Conservation (phyloP, 35 echinoderm and acorn worm genomes). For the Anneissia japonica region DNA sequence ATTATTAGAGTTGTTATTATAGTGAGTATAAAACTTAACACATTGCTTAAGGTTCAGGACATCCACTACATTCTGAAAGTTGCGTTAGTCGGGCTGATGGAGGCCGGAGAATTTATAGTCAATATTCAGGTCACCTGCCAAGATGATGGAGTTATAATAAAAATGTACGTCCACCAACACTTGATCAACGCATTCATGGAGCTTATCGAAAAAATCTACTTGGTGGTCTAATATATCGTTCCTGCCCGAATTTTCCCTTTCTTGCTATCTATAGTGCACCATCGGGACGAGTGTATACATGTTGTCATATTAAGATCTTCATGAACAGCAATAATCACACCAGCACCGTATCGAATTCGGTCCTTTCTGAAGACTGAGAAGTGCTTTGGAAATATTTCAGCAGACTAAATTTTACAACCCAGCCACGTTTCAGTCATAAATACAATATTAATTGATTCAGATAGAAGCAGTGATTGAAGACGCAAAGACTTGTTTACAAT, state of each 20-base stretch:
- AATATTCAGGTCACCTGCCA: neutral
- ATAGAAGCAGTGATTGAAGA: neutral
- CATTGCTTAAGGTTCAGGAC: neutral
- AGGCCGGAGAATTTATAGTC: neutral
- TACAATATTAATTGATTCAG: neutral
- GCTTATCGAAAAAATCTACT: no score
- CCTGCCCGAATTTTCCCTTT: neutral
- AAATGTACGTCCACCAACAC: neutral
- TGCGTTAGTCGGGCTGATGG: neutral
- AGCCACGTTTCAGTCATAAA: slow-evolving; percentile 14
- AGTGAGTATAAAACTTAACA: neutral
- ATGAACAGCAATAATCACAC: slow-evolving; percentile 1
- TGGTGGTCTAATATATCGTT: neutral
- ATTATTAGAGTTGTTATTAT: neutral
- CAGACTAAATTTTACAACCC: neutral
- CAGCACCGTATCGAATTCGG: neutral
- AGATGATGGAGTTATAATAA: neutral
- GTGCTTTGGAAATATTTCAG: slow-evolving; percentile 4
- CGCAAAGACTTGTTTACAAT: neutral
- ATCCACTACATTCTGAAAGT: neutral
- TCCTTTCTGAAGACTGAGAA: slow-evolving; percentile 10
- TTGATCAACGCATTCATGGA: no score
- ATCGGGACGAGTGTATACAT: neutral
- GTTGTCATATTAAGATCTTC: neutral
- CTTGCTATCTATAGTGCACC: neutral